These are phyloP conservation scores for Loris lydekkerianus DNA, from an alignment of 2,797 vertebrate species.

Conservation along the genomic window DNA sequence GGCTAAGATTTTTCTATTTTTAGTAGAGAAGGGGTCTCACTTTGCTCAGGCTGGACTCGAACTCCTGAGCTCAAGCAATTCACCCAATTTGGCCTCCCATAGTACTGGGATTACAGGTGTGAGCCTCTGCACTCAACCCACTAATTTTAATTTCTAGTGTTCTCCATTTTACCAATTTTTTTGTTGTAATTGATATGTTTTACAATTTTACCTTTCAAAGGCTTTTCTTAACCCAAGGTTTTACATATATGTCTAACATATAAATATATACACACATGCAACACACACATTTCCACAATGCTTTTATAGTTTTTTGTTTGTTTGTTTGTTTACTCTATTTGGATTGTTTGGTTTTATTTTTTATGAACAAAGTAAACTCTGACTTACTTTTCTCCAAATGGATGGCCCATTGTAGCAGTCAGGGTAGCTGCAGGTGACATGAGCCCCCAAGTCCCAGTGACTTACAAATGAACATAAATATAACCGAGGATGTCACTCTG, in stretches of 20 bases:
- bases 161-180: not conserved
- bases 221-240: not conserved
- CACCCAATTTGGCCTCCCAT: no score
- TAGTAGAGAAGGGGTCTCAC: no score
- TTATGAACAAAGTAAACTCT: not conserved
- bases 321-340: not conserved
- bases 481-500: not conserved
- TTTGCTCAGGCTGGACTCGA: no score
- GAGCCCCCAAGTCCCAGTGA: not conserved
- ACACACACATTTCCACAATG: not conserved
- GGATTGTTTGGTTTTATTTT: not conserved
- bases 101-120: no score
- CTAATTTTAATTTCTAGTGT: not conserved
- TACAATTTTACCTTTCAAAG: constrained; percentile 12
- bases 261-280: not conserved
- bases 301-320: constrained; percentile 38
- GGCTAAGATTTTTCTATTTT: no score
- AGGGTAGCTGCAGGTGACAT: not conserved
- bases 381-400: not conserved
- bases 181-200: not conserved
- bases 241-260: no score
- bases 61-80: no score
- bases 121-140: no score
- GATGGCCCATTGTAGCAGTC: not conserved
- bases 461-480: no score